These are phyloP conservation scores for Trichonephila clavipes DNA, from an alignment of 1,140 invertebrate species.

Conservation along the genomic window DNA sequence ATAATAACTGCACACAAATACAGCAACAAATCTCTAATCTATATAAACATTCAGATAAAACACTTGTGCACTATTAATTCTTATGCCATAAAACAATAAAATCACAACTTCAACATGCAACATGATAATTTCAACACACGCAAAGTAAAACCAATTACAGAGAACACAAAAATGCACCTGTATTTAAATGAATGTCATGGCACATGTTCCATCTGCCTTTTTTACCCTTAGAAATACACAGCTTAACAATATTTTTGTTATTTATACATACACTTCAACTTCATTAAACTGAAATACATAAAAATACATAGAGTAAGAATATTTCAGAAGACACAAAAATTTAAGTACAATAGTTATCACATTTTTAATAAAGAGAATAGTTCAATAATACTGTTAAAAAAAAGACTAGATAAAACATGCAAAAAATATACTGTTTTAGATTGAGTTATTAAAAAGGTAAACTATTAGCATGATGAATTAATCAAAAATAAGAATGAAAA, in stretches of 20 bases:
- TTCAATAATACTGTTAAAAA: slow-evolving; percentile 2
- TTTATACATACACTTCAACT: slow-evolving; percentile 3
- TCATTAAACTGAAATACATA: slow-evolving; percentile 3
- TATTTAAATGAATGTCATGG: not conserved
- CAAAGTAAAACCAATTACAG: not conserved
- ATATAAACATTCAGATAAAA: slow-evolving; percentile 7
- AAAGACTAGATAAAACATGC: slow-evolving; percentile 28
- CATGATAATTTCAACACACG: too few species aligned
- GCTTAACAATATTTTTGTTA: not conserved
- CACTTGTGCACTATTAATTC: not conserved
- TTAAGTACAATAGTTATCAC: slow-evolving; percentile 48
- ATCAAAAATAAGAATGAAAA: not conserved
- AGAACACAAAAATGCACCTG: not conserved
- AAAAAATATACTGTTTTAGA: not conserved
- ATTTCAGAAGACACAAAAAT: not conserved
- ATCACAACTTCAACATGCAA: too few species aligned
- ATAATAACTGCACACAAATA: not conserved
- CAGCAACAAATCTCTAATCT: not conserved
- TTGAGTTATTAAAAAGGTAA: not conserved
- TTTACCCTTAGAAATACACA: not conserved
- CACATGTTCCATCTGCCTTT: not conserved
- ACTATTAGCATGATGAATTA: not conserved
- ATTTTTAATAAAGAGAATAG: not conserved
- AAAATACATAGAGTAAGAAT: not conserved
- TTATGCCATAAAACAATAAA: too few species aligned